Conservation (phyloP, 2,113 vertebrate species). For the Butorides virescens region DNA sequence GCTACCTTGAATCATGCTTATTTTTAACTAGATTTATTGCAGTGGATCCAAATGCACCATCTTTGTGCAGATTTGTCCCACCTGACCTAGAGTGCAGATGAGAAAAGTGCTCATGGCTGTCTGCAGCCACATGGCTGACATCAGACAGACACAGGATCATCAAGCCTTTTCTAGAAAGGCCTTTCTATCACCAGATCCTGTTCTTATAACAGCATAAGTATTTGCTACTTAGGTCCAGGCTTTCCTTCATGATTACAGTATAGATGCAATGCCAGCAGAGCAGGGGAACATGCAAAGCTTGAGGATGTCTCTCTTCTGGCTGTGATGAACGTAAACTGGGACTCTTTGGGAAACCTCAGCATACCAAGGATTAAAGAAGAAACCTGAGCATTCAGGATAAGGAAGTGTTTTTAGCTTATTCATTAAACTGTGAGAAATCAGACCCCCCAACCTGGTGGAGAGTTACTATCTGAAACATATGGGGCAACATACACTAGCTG, state of each 20-base stretch:
- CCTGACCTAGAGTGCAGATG: background rate
- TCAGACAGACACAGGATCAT: background rate
- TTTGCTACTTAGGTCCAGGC: background rate
- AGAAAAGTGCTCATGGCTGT: background rate
- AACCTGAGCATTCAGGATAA: background rate
- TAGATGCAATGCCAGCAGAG: background rate
- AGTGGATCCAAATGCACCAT: background rate
- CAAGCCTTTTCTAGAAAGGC: background rate
- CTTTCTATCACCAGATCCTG: background rate
- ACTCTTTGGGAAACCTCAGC: background rate
- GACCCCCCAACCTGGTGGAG: rapidly evolving
- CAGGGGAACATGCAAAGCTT: background rate
- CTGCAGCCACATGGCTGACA: background rate
- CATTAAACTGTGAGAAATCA: background rate
- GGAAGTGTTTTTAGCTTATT: background rate
- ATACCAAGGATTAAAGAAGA: background rate
- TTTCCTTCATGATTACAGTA: background rate
- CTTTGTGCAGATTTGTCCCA: background rate
- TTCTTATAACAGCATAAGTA: background rate
- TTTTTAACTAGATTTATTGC: background rate
- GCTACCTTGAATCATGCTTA: background rate
- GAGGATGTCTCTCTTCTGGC: background rate
- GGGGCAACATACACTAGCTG: background rate
- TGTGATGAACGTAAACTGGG: background rate
- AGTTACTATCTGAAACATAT: background rate